Evolutionary conservation across 2,113 vertebrate species (phyloP), one percentile per base, ranked within the genome.

Genomic region (Phylloscopus whistleri): DNA sequence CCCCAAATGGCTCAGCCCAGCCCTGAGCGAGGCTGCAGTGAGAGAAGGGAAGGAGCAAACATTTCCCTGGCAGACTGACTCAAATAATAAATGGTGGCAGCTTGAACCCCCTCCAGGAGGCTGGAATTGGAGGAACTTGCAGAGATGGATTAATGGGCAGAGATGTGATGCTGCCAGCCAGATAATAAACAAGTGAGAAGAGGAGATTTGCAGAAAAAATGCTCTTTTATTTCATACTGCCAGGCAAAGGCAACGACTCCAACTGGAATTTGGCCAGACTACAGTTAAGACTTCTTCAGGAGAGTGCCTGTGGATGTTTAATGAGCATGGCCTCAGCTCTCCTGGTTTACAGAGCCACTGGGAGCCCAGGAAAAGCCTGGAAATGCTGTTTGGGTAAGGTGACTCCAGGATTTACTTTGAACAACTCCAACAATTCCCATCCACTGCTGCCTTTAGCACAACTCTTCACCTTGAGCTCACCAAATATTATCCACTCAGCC

Each of bases 11-110:
- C 69, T 92, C 89, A 8, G 33, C 68, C 39, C 24, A 66, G 69
- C 76, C 69, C 48, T 6, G n/a, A 75, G 77, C 10, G 23, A 90
- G 46, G 68, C 24, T 10, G 33, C 52, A 59, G 75, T 1, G 10
- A 49, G 22, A 59, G 48, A 37, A 68, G 14, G 35, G 49, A 84
- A 59, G 69, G 73, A 89, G 48, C 46, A 79, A 93, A 91, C 46
- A 87, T 69, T 79, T 76, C 89, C 84, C 49, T 89, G 73, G 87
- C 81, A 95, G 84, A 62, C 5, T 56, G 93, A 89, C 70, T 95
- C 87, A 28, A 82, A 68, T 87, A 95, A 95, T 86, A 83, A 91
- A 87, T 62, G 74, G 70, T 67, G 89, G 87, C 87, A 95, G 91
- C 77, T 67, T 89, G 84, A 89, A 78, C 18, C 49, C 67, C 37